Evolutionary conservation across 2,113 vertebrate species (phyloP).

Genomic region (Silurus asotus): DNA sequence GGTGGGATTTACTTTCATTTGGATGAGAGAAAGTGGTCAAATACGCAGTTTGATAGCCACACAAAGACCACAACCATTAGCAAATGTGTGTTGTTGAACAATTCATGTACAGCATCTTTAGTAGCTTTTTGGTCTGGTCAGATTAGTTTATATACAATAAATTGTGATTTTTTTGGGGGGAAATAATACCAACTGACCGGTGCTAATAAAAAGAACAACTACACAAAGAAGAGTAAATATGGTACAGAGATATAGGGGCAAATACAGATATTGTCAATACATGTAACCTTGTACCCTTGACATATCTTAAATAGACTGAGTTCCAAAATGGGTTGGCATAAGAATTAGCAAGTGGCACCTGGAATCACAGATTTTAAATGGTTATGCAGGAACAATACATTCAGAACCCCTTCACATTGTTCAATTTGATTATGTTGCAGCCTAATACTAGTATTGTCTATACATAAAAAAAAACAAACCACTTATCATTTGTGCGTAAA

Average conservation of each 20-base stretch:
- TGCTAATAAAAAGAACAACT: not conserved
- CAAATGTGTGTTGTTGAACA: not conserved
- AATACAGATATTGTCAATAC: not conserved
- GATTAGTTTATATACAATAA: not conserved
- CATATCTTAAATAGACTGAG: not conserved
- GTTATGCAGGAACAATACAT: not conserved
- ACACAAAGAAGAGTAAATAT: not conserved
- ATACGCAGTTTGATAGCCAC: not conserved
- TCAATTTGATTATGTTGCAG: too few species aligned
- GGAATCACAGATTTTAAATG: not conserved
- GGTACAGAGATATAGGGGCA: not conserved
- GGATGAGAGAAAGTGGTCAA: not conserved
- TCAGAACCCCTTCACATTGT: too few species aligned
- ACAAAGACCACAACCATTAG: not conserved
- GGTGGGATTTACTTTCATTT: not conserved
- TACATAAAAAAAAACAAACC: too few species aligned
- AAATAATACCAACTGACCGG: not conserved
- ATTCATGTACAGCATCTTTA: not conserved
- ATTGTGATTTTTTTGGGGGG: too few species aligned
- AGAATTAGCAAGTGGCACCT: not conserved
- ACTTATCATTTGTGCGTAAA: too few species aligned
- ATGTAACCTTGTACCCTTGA: not conserved
- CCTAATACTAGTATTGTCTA: too few species aligned
- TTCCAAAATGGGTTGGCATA: not conserved
- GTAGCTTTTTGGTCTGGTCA: not conserved